Conservation (phyloP, 1,140 invertebrate species). For the Aphis craccivora region DNA sequence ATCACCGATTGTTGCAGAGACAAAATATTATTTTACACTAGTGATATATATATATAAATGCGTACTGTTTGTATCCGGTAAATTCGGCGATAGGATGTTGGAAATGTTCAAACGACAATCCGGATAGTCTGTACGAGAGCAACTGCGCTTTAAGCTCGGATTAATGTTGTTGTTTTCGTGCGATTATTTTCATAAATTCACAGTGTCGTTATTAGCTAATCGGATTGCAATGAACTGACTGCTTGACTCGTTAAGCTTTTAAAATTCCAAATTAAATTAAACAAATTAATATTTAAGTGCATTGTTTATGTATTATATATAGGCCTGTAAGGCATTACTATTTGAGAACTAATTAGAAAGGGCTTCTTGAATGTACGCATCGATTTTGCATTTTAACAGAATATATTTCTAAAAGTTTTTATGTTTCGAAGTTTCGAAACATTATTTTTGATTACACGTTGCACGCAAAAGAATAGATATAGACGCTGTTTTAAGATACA, state of each 20-base stretch:
- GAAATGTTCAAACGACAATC: conserved; percentile 39
- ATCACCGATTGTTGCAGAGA: background rate
- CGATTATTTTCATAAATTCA: conserved; percentile 13
- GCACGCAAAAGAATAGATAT: background rate
- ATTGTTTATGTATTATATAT: background rate
- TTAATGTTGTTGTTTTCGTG: background rate
- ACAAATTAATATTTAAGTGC: background rate
- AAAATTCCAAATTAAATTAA: background rate
- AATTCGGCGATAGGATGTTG: background rate
- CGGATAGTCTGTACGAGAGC: background rate
- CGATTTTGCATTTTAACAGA: background rate
- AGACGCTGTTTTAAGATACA: background rate
- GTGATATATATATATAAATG: background rate
- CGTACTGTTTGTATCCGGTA: background rate
- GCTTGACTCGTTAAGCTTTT: background rate
- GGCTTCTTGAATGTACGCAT: background rate
- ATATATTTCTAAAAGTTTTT: background rate
- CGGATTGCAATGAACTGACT: background rate
- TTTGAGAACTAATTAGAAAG: background rate
- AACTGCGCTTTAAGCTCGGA: background rate
- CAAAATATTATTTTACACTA: background rate
- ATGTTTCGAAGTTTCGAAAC: background rate
- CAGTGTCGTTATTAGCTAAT: background rate
- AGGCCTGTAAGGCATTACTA: background rate
- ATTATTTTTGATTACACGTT: background rate